Conservation (phyloP, 2,888 invertebrate species). For the Eristalinus sepulchralis region DNA sequence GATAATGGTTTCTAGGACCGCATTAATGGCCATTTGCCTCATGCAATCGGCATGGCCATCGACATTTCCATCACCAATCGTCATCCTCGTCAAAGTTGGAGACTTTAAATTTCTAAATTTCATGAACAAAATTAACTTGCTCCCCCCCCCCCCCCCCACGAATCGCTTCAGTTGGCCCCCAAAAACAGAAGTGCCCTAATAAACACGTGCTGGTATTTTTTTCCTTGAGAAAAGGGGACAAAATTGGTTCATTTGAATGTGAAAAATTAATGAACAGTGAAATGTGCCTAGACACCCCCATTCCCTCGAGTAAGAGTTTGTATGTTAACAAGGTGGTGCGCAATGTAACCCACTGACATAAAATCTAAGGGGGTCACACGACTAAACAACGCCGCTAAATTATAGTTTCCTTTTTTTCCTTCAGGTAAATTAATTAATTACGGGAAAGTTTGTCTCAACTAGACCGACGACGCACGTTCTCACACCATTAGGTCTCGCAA, state of each 20-base stretch:
- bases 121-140: no score
- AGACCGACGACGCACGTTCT: constrained; percentile 8
- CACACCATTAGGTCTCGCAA: not conserved
- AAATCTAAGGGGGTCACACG: not conserved
- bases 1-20: not conserved
- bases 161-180: constrained; percentile 1
- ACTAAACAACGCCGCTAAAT: constrained; percentile 39
- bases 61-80: not conserved
- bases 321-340: not conserved
- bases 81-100: not conserved
- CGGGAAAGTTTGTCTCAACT: constrained; percentile 47
- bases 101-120: not conserved
- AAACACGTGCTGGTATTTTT: constrained; percentile 50
- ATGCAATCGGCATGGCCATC: not conserved
- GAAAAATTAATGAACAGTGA: constrained; percentile 56
- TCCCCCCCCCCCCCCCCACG: no score
- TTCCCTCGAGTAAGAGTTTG: not conserved
- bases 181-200: constrained; percentile 29
- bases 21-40: not conserved
- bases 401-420: constrained; percentile 32
- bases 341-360: not conserved
- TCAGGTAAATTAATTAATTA: constrained; percentile 65
- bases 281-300: constrained; percentile 26
- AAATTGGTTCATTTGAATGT: constrained; percentile 26
- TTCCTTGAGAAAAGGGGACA: not conserved